Conservation (phyloP, 2,888 invertebrate genomes). For the Cacoxenus indagator region DNA sequence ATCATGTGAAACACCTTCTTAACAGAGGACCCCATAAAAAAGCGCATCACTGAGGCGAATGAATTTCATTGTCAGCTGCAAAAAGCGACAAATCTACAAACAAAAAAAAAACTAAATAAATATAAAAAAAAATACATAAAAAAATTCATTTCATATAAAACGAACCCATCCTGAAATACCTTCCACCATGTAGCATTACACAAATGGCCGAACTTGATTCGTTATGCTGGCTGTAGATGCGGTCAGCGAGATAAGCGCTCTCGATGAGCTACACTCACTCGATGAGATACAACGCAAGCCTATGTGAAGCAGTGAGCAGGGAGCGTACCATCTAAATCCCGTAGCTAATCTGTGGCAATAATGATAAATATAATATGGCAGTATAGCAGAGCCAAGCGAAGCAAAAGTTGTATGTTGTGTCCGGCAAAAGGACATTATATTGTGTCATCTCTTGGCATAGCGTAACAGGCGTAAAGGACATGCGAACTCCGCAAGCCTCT, state of each 20-base stretch:
- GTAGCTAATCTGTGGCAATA: slow-evolving; percentile 65
- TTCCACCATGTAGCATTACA: slow-evolving; percentile 48
- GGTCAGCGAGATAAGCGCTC: background rate
- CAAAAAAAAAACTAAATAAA: background rate
- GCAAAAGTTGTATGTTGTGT: slow-evolving; percentile 34
- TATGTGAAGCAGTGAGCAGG: slow-evolving; percentile 14
- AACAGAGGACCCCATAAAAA: background rate
- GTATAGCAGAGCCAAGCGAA: background rate
- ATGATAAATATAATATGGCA: slow-evolving; percentile 55
- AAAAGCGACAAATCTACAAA: background rate
- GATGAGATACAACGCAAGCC: background rate
- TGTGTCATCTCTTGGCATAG: background rate
- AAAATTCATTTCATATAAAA: background rate
- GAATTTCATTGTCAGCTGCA: background rate
- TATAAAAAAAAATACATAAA: slow-evolving; percentile 31
- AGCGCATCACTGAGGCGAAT: background rate
- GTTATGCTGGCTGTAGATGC: slow-evolving; percentile 52
- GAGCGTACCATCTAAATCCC: slow-evolving; percentile 52
- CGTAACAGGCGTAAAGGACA: background rate
- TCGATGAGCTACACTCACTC: background rate
- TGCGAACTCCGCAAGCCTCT: background rate
- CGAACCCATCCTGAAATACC: slow-evolving; percentile 22
- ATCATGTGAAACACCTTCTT: background rate
- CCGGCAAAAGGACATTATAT: background rate
- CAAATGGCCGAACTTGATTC: slow-evolving; percentile 65